Evolutionary conservation across 2,888 invertebrate species (phyloP).

Genomic region (Palloptera scutellata): DNA sequence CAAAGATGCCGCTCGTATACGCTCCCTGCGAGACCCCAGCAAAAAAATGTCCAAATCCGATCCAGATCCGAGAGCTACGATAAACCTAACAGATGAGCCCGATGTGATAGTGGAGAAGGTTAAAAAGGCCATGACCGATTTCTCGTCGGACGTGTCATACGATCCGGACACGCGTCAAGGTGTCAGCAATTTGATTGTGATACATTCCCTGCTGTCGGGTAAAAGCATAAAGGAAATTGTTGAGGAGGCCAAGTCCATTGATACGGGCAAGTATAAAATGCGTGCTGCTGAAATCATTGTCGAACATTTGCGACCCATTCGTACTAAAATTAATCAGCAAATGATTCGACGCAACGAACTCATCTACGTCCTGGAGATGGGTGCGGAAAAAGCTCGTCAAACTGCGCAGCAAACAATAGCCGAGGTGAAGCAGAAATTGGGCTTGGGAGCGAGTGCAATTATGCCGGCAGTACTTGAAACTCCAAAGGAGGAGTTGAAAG

Average conservation of each 20-base stretch:
- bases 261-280: conserved; percentile 82
- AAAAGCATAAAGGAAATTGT: conserved; percentile 74
- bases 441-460: conserved; percentile 59
- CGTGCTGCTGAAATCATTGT: conserved; percentile 77
- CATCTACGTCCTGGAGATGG: conserved; percentile 69
- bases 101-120: conserved; percentile 76
- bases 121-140: conserved; percentile 91
- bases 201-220: conserved; percentile 80
- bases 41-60: conserved; percentile 99
- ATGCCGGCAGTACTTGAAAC: conserved; percentile 25
- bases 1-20: conserved; percentile 69
- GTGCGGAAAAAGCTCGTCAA: conserved; percentile 71
- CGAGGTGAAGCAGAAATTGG: conserved; percentile 71
- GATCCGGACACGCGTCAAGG: conserved; percentile 83
- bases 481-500: conserved; percentile 31
- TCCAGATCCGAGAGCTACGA: conserved; percentile 76
- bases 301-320: conserved; percentile 75
- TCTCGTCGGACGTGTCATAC: conserved; percentile 81
- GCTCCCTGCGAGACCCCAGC: conserved; percentile 83
- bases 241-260: conserved; percentile 70
- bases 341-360: conserved; percentile 72
- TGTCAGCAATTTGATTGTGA: conserved; percentile 86
- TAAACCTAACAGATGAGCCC: conserved; percentile 80
- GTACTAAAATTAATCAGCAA: conserved; percentile 68
- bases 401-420: conserved; percentile 72